These are phyloP conservation scores for Malurus alboscapulatus DNA, from an alignment of 2,113 vertebrate genomes.

Conservation along the genomic window DNA sequence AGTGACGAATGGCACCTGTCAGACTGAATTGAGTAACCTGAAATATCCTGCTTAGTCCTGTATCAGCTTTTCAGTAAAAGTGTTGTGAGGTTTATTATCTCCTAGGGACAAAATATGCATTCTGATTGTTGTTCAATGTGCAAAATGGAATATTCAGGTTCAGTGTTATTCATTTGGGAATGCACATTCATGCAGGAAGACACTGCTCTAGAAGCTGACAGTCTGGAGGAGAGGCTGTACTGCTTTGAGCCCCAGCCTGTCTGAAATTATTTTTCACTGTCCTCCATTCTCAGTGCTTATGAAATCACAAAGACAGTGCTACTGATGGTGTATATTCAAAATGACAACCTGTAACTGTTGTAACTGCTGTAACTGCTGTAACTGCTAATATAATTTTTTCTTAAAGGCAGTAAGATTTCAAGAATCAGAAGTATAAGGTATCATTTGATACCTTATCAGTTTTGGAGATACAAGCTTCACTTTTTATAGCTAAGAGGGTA, in stretches of 20 bases:
- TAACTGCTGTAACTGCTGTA: background rate
- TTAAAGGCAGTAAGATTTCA: background rate
- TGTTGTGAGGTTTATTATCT: background rate
- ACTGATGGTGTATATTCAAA: background rate
- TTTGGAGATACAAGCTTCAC: background rate
- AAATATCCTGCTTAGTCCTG: background rate
- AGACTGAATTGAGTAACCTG: background rate
- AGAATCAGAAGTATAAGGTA: background rate
- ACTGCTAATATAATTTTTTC: background rate
- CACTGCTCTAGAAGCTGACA: background rate
- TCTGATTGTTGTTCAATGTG: background rate
- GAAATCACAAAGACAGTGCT: background rate
- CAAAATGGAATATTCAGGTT: background rate
- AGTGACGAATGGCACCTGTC: slow-evolving; percentile 1
- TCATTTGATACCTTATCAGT: background rate
- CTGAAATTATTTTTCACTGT: slow-evolving; percentile 5
- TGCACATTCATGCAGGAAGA: background rate
- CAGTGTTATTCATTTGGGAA: background rate
- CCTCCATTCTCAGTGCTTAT: background rate
- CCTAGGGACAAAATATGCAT: background rate
- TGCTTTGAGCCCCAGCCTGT: background rate
- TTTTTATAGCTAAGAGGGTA: slow-evolving; percentile 2
- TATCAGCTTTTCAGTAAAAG: background rate
- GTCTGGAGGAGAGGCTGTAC: background rate
- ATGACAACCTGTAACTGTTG: background rate